A percentile compares a stretch with the other conserved stretches of the same genome.
These are phyloP conservation scores for Hoplostethus mediterraneus DNA, from an alignment of 2,797 vertebrate genomes.

Conservation along the genomic window DNA sequence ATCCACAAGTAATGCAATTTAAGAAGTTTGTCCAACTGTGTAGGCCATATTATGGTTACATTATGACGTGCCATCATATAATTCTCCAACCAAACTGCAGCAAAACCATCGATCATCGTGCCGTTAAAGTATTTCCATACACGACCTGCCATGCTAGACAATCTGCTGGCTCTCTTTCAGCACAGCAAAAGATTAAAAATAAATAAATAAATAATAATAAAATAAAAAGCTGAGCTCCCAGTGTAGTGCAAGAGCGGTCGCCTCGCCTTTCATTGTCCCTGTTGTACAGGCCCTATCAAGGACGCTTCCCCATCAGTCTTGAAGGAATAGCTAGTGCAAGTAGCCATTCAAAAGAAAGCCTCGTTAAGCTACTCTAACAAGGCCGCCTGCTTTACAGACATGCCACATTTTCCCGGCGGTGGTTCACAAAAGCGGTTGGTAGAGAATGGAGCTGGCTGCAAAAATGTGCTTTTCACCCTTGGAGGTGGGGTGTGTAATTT, in stretches of 20 bases:
- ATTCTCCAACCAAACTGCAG: neutral
- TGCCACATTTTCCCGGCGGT: constrained; percentile 23
- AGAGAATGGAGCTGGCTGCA: constrained; percentile 39
- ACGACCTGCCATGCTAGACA: neutral
- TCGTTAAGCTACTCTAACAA: constrained; percentile 53
- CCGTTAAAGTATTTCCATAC: neutral
- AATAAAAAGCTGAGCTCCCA: neutral
- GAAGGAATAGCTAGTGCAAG: constrained; percentile 50
- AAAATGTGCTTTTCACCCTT: constrained; percentile 54
- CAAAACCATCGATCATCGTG: neutral
- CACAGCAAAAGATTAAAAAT: neutral
- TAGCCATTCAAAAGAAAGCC: constrained; percentile 54
- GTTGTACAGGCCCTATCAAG: constrained; percentile 49
- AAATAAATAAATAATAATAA: neutral
- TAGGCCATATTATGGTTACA: too few species aligned
- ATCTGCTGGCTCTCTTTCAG: neutral
- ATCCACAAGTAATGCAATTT: too few species aligned
- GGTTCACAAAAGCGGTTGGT: constrained; percentile 14
- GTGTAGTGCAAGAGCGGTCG: constrained; percentile 19
- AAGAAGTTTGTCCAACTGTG: too few species aligned
- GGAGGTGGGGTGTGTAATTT: constrained; percentile 26
- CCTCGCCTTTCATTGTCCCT: constrained; percentile 40
- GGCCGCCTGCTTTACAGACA: constrained; percentile 64
- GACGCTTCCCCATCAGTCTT: constrained; percentile 43
- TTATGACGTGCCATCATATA: too few species aligned